Conservation (phyloP, 2,797 vertebrate genomes). For the Bryconaethiops microstoma region DNA sequence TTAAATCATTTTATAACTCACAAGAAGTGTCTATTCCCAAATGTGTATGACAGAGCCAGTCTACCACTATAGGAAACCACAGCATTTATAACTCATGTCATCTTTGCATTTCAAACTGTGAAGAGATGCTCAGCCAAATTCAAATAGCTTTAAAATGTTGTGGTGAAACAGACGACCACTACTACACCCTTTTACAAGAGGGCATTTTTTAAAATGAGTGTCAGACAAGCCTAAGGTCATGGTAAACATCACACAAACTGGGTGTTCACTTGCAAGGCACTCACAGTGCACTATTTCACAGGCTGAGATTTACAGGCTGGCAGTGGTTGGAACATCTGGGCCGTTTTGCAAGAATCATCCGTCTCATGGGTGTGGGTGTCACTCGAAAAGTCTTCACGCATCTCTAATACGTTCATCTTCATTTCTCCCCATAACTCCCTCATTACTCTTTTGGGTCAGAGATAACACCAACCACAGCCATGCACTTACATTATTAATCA, state of each 20-base stretch:
- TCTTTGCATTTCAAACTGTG: neutral
- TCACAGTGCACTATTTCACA: neutral
- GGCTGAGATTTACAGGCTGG: slow-evolving; percentile 2
- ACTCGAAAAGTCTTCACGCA: neutral
- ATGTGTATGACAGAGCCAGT: neutral
- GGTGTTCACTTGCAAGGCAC: slow-evolving; percentile 9
- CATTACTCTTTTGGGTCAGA: neutral
- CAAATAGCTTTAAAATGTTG: neutral
- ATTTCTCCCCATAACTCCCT: neutral
- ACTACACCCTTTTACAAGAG: neutral
- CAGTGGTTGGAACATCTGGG: slow-evolving; percentile 29
- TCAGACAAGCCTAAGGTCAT: neutral
- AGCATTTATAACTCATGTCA: neutral
- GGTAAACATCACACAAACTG: neutral
- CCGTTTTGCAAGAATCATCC: slow-evolving; percentile 2
- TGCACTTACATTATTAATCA: slow-evolving; percentile 28
- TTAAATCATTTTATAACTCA: neutral
- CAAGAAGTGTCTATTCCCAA: neutral
- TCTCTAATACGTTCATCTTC: neutral
- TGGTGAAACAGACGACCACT: neutral
- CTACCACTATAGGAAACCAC: neutral
- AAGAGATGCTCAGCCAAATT: neutral
- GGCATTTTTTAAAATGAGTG: neutral
- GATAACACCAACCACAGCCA: slow-evolving; percentile 32
- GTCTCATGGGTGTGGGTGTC: slow-evolving; percentile 2